These are phyloP conservation scores for Mylabris sibirica DNA, from an alignment of 2,888 invertebrate genomes.

Conservation along the genomic window DNA sequence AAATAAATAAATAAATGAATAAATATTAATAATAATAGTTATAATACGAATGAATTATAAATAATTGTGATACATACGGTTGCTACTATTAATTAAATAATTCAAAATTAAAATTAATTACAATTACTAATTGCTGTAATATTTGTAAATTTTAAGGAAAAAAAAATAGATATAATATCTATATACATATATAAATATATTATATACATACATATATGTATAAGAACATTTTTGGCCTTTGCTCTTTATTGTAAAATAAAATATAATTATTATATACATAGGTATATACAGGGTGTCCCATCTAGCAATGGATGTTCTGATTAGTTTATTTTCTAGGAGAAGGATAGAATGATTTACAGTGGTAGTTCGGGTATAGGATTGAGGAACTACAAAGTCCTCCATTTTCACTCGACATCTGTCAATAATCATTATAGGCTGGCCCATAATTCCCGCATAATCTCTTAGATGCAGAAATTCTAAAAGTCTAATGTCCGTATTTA, in stretches of 20 bases:
- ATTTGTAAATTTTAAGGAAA: slow-evolving; percentile 8
- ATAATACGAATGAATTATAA: slow-evolving; percentile 22
- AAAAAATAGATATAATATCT: not conserved
- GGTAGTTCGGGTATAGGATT: no score
- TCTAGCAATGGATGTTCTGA: no score
- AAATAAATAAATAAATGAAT: not conserved
- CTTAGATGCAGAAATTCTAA: no score
- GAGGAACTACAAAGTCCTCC: no score
- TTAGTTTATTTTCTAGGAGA: no score
- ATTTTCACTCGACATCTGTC: no score
- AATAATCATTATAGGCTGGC: no score
- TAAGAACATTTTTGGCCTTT: slow-evolving; percentile 35
- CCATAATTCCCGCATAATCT: no score
- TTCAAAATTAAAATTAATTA: slow-evolving; percentile 7
- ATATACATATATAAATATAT: not conserved
- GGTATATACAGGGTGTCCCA: no score
- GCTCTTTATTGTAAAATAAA: slow-evolving; percentile 30
- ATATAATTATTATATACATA: not conserved
- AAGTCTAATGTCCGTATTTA: no score
- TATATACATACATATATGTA: slow-evolving; percentile 9
- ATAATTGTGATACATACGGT: slow-evolving; percentile 33
- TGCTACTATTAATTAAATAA: slow-evolving; percentile 27
- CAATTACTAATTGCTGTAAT: slow-evolving; percentile 25
- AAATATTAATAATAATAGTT: no score
- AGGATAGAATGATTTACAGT: no score